Base-by-base conservation (phyloP, 64 coral and sea anemone species). In the Catalaphyllia jardinei region DNA sequence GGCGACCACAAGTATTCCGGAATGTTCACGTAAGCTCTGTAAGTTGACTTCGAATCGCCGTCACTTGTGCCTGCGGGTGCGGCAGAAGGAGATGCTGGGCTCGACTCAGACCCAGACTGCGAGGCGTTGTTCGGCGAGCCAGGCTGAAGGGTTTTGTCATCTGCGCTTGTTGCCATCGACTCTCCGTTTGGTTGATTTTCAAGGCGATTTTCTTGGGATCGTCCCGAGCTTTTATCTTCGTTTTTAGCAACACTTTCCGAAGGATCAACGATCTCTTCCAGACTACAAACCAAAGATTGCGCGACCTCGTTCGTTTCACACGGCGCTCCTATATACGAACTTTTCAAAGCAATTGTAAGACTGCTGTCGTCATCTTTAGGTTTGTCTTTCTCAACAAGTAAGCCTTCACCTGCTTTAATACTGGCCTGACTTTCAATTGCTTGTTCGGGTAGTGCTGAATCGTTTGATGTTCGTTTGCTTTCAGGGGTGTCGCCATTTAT, bases 1-100 rank as follows among this genome's bases (percentile, higher is more conserved):
- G 93, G 87, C 10, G 97, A 99, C 97, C 97, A 99, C 31, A 99
- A 49, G 72, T 93, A 99, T 83, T 99, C 97, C 4, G 97, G 97
- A 85, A 99, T 99, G 42, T 96, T 93, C 9, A 96, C 92, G 83
- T 96, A 63, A 1, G 95, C 95, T 83, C 75, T 52, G 42, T 87
- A 92, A 18, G 89, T 86, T 54, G 83, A 89, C 15, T 84, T 93
- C 55, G 90, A 80, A 31, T 46, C 81, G 61, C 7, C 72, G 51
- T 86, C 60, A 31, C 85, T 72, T 51, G 62, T 82, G 27, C 82
- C 83, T 16, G 84, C 73, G 42, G 82, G 77, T 76, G 79, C 39
- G 29, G 62, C 60, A 83, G 89, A 92, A 72, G 71, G 8, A 55
- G 67, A 83, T 31, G 19, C 29, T 82, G 59, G 50, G 59, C 90